Evolutionary conservation across 2,888 invertebrate genomes (phyloP), one percentile per base, ranked within the genome.

Genomic region (Rapana venosa): DNA sequence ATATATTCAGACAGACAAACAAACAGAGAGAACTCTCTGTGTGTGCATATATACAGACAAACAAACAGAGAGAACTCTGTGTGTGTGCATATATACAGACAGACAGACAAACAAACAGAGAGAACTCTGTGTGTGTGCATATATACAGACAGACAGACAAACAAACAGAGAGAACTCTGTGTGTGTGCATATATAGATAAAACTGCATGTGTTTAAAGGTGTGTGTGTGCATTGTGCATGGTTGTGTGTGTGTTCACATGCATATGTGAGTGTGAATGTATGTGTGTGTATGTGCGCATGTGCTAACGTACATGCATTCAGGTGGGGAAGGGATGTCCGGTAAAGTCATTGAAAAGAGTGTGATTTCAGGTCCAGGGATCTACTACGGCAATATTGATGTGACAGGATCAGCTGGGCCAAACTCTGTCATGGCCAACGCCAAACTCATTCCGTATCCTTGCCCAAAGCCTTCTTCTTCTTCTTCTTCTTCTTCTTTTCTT

Each of bases 331-430:
- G 22, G 17, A 4, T 74, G 13, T 74, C 2, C n/a, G 1, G 26
- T 17, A 22, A 26, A 22, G n/a, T 74, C 8, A 5, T 2, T 47
- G 47, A 47, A 47, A 47, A 11, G 74, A 22, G 74, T 74, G 74
- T 74, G 74, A 6, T 83, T 83, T 22, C 92, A 96, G 96, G 98
- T 93, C 97, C 97, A 56, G 98, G 98, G 17, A 97, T 99, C 93
- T 97, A 97, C 93, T 97, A 97, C 96, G 98, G 98, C 79, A 97
- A 98, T 97, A 98, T 98, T 96, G 96, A 96, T 89, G 92, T 93
- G 47, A 94, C 94, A 84, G 95, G 95, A 22, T 92, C 93, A 74
- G 93, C 94, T 20, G 94, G 94, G 13, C 94, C 94, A 11, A 93
- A 94, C 89, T 93, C 94, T 56, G 94, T 96, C 22, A 94, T 94